phyloP scores from a whole-genome alignment of 37 sponge, comb jelly and placozoan species.

The Aplysina aerophoba region DNA sequence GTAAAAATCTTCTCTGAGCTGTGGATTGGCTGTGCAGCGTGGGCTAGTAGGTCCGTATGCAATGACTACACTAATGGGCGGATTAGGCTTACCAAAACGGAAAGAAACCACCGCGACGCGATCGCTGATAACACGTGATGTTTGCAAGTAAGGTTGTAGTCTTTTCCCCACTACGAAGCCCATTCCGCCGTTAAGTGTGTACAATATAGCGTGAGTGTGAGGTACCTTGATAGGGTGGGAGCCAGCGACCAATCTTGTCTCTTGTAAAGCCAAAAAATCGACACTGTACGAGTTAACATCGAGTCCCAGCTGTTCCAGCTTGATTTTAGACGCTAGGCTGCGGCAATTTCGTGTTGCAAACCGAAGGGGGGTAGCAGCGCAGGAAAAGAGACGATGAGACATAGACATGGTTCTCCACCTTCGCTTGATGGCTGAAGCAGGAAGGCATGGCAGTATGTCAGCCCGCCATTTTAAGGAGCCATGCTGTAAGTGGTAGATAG shows the following conservation, averaged over 20 bases:
- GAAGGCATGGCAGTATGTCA: slow-evolving; percentile 1
- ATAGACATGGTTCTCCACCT: background rate
- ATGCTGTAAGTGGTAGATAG: background rate
- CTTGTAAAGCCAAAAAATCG: slow-evolving; percentile 17
- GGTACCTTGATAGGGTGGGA: background rate
- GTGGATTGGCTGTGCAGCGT: background rate
- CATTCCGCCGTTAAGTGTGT: slow-evolving; percentile 8
- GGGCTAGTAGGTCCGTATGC: slow-evolving; percentile 17
- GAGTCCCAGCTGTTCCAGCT: slow-evolving; percentile 16
- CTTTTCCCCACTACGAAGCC: background rate
- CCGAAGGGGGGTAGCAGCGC: background rate
- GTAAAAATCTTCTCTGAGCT: background rate
- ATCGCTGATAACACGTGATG: background rate
- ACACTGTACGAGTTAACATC: background rate
- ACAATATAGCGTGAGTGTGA: background rate
- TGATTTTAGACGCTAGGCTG: background rate
- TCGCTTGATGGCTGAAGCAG: background rate
- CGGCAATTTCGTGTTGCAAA: slow-evolving; percentile 24
- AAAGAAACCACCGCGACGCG: background rate
- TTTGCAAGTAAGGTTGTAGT: background rate
- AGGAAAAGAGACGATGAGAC: slow-evolving; percentile 10
- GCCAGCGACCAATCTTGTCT: background rate
- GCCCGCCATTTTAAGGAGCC: background rate
- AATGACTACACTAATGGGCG: background rate
- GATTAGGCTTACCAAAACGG: background rate